These are phyloP conservation scores for Drosophila santomea DNA, from an alignment of 1,140 invertebrate genomes.

Conservation along the genomic window DNA sequence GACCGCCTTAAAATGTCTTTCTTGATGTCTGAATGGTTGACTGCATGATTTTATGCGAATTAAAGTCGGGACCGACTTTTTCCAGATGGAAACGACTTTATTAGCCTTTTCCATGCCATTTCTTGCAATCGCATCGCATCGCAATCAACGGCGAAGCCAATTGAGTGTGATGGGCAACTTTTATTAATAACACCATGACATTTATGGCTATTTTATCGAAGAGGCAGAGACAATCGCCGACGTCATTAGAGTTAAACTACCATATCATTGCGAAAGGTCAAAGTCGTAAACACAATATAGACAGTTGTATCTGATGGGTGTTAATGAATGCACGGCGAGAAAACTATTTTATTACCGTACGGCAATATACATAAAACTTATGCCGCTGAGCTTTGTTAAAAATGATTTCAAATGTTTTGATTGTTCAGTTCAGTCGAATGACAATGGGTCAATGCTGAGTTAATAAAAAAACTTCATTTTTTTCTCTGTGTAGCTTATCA, in stretches of 20 bases:
- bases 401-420: too few species aligned
- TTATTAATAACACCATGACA: constrained; percentile 70
- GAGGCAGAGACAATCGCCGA: constrained; percentile 28
- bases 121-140: constrained; percentile 40
- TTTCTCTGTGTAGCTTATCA: constrained; percentile 14
- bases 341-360: constrained; percentile 6
- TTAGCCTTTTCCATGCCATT: constrained; percentile 51
- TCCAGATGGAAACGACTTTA: constrained; percentile 65
- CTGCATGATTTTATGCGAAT: constrained; percentile 47
- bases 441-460: neutral
- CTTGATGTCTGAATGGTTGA: constrained; percentile 11
- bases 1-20: constrained; percentile 1
- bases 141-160: constrained; percentile 37
- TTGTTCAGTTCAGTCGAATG: too few species aligned
- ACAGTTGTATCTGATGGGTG: constrained; percentile 39
- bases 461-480: neutral
- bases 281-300: constrained; percentile 65
- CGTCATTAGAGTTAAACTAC: constrained; percentile 65
- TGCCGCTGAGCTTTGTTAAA: too few species aligned
- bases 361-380: too few species aligned
- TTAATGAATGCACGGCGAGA: constrained; percentile 26
- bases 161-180: constrained; percentile 73
- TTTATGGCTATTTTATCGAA: constrained; percentile 63
- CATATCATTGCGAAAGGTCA: constrained; percentile 72
- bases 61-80: constrained; percentile 37